A percentile compares a stretch with the other conserved stretches of the same genome.
Evolutionary conservation across 2,113 vertebrate genomes (phyloP).

Genomic region (Chrysochloris asiatica): DNA sequence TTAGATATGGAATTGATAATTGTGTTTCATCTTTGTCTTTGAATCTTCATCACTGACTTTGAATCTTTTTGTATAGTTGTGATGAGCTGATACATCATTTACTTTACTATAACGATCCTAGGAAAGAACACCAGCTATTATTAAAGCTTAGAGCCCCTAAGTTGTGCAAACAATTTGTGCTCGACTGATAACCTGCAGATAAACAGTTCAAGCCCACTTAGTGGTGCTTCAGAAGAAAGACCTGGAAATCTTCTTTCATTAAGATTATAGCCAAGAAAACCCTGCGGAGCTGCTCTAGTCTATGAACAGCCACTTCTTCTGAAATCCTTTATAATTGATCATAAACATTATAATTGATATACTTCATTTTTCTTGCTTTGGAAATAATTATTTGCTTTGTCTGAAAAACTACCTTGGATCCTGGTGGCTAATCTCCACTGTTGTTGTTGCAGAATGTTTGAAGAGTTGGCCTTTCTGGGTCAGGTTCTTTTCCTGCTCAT

Average conservation of each 20-base stretch:
- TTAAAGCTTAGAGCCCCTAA: background rate
- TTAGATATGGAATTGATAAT: background rate
- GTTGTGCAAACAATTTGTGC: too few species aligned
- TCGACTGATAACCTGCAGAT: too few species aligned
- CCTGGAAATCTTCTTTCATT: background rate
- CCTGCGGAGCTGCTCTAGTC: background rate
- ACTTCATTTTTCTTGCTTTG: background rate
- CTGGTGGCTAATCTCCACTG: background rate
- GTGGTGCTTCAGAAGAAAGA: background rate
- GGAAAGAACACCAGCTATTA: background rate
- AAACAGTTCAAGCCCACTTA: background rate
- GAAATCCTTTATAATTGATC: background rate
- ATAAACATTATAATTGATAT: background rate
- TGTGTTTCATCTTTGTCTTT: background rate
- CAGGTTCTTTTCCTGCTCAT: background rate
- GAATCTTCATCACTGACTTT: background rate
- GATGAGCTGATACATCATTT: background rate
- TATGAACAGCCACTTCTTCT: background rate
- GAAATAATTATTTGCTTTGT: slow-evolving; percentile 10
- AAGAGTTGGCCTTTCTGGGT: background rate
- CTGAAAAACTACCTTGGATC: background rate
- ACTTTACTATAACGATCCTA: background rate
- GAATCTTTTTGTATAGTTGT: background rate
- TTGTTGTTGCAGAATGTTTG: background rate
- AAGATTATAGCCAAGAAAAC: background rate